A percentile compares a stretch with the other conserved stretches of the same genome.
Conservation (phyloP, 2,888 invertebrate species). For the Megalurothrips usitatus region DNA sequence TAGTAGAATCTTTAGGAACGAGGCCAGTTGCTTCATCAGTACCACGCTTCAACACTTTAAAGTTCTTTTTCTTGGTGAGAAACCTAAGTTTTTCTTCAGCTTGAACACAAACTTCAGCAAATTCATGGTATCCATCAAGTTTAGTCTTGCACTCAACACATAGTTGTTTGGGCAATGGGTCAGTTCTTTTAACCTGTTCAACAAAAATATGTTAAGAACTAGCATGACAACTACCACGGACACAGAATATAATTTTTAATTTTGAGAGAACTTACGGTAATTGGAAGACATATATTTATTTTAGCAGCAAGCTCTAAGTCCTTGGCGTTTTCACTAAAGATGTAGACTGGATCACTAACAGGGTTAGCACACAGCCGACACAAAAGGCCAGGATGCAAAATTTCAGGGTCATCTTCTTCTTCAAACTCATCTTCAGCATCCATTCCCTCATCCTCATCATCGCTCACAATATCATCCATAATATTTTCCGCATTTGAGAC, state of each 20-base stretch:
- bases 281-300: slow-evolving; percentile 36
- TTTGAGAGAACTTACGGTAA: slow-evolving; percentile 32
- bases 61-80: slow-evolving; percentile 34
- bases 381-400: slow-evolving; percentile 31
- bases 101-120: slow-evolving; percentile 34
- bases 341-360: slow-evolving; percentile 34
- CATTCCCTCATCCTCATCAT: slow-evolving; percentile 12
- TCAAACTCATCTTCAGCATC: background rate
- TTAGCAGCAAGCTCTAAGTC: slow-evolving; percentile 34
- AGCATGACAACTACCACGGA: background rate
- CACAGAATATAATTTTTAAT: background rate
- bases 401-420: slow-evolving; percentile 7
- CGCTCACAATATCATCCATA: background rate
- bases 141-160: slow-evolving; percentile 34
- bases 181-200: slow-evolving; percentile 32
- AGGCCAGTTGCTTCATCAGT: background rate
- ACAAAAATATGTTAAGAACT: no score
- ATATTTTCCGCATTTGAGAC: background rate
- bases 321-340: slow-evolving; percentile 34
- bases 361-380: slow-evolving; percentile 35
- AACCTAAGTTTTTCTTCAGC: slow-evolving; percentile 34
- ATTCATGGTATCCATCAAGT: slow-evolving; percentile 33
- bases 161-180: slow-evolving; percentile 36
- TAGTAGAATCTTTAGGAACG: background rate
- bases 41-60: slow-evolving; percentile 29